Conservation (phyloP, 2,113 vertebrate genomes). For the Anhinga rufa region DNA sequence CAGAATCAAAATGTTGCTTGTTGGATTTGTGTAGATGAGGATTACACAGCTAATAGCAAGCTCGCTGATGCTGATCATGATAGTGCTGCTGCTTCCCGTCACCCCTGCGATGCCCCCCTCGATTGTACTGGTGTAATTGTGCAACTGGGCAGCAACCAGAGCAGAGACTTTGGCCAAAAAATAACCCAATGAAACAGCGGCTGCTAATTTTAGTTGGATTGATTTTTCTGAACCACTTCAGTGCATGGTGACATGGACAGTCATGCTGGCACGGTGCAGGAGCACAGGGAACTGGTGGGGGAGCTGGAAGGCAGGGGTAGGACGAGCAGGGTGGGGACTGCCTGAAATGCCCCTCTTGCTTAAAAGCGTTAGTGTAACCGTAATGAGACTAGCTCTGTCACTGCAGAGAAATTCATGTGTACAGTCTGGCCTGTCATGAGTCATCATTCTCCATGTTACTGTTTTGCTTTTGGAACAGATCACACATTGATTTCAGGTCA, state of each 20-base stretch:
- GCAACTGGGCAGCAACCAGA: not conserved
- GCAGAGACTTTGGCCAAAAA: not conserved
- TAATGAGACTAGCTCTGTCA: not conserved
- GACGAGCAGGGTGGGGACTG: not conserved
- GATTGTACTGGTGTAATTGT: not conserved
- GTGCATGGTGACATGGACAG: not conserved
- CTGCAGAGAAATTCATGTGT: not conserved
- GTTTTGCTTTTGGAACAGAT: not conserved
- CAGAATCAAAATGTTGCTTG: not conserved
- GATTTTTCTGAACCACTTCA: not conserved
- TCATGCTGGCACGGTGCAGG: fast-evolving
- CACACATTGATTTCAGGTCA: not conserved
- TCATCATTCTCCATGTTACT: not conserved
- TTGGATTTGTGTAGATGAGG: not conserved
- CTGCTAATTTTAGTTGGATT: not conserved
- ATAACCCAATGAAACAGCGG: not conserved
- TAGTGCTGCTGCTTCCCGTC: not conserved
- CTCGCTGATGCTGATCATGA: not conserved
- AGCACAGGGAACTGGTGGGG: not conserved
- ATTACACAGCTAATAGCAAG: not conserved
- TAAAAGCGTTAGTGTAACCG: not conserved
- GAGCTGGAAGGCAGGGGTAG: not conserved
- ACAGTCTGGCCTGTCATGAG: not conserved
- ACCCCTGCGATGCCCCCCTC: not conserved
- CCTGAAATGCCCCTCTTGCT: not conserved